A percentile compares a stretch with the other conserved stretches of the same genome.
Conservation (phyloP, 1,140 invertebrate species). For the Drosophila paulistorum region DNA sequence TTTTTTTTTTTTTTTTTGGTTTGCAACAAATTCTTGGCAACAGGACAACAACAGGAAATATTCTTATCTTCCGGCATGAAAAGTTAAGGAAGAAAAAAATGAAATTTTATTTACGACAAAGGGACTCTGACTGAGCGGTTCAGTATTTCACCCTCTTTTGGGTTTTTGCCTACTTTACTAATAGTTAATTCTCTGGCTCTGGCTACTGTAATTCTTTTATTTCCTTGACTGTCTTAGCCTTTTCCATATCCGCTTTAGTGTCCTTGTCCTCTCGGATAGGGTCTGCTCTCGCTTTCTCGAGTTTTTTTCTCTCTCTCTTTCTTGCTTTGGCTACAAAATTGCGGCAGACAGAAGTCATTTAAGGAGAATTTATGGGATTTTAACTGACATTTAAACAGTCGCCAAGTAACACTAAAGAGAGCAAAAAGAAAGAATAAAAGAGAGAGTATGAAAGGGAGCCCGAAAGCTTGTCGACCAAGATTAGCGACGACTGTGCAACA, state of each 20-base stretch:
- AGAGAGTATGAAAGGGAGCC: not conserved
- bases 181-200: conserved; percentile 41
- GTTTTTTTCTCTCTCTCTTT: not conserved
- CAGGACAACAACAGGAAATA: conserved; percentile 52
- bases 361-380: conserved; percentile 81
- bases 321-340: conserved; percentile 57
- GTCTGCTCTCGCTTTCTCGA: conserved; percentile 37
- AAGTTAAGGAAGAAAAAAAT: conserved; percentile 37
- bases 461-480: conserved; percentile 72
- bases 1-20: conserved; percentile 27
- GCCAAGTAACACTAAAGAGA: conserved; percentile 38
- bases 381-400: conserved; percentile 81
- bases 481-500: conserved; percentile 76
- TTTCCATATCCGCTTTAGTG: conserved; percentile 44
- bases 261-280: conserved; percentile 31
- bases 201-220: conserved; percentile 55
- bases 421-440: conserved; percentile 3
- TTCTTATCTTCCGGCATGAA: conserved; percentile 44
- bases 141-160: not conserved
- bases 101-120: conserved; percentile 55
- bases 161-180: conserved; percentile 9
- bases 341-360: conserved; percentile 81
- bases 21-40: conserved; percentile 39
- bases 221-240: conserved; percentile 48
- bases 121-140: conserved; percentile 23